A percentile compares a stretch with the other conserved stretches of the same genome.
Evolutionary conservation across 2,113 vertebrate species (phyloP).

Genomic region (Lasiurus borealis): DNA sequence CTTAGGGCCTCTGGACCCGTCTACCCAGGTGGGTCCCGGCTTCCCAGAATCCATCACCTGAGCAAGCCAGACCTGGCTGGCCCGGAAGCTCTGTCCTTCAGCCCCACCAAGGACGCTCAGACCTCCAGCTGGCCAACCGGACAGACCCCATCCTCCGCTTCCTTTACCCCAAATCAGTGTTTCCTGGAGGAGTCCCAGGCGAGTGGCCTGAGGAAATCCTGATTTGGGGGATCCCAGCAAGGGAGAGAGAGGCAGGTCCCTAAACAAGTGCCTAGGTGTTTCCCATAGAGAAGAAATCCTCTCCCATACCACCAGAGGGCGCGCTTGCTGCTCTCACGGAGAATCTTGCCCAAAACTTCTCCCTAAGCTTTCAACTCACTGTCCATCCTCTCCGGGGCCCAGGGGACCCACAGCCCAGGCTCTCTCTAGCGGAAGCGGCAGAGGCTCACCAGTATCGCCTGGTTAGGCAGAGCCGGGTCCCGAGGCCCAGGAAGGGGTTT

Average conservation of each 20-base stretch:
- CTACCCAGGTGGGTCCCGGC: background rate
- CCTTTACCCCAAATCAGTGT: background rate
- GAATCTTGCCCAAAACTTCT: background rate
- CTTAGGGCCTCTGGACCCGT: background rate
- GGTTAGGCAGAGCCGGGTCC: background rate
- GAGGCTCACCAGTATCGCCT: background rate
- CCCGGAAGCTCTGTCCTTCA: background rate
- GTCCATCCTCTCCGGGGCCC: background rate
- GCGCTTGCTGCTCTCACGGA: background rate
- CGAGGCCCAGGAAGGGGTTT: background rate
- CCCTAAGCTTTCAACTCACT: background rate
- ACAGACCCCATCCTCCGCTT: background rate
- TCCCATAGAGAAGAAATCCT: background rate
- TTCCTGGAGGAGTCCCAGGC: background rate
- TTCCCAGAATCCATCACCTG: background rate
- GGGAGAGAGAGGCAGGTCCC: no score
- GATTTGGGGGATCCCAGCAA: background rate
- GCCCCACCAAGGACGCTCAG: background rate
- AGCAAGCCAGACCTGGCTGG: background rate
- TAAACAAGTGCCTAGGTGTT: background rate
- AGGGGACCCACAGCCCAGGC: background rate
- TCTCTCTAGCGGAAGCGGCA: fast-evolving
- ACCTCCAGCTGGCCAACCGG: background rate
- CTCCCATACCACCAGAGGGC: constrained; percentile 47
- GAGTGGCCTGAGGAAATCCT: background rate